Percentiles rank a stretch among this genome's conserved stretches.
These are phyloP conservation scores for Nomada goodeniana DNA, from an alignment of 2,888 invertebrate species.

Conservation along the genomic window DNA sequence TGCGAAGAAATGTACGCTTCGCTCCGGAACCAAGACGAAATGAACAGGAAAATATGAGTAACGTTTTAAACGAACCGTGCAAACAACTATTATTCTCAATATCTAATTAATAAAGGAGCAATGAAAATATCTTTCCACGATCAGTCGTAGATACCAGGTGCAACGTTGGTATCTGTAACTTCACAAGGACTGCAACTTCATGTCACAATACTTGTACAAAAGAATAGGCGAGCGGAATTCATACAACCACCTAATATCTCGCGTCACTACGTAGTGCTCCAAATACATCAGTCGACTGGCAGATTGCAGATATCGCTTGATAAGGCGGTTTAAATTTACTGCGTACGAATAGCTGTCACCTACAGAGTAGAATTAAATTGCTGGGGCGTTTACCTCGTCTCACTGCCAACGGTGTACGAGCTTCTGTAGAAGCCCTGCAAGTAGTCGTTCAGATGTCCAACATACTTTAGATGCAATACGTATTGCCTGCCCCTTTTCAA, in stretches of 20 bases:
- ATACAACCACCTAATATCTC: not conserved
- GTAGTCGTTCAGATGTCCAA: slow-evolving; percentile 90
- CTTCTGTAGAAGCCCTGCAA: slow-evolving; percentile 93
- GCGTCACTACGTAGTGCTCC: not conserved
- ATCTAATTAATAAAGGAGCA: too few species aligned
- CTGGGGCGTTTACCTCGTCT: slow-evolving; percentile 86
- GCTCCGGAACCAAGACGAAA: too few species aligned
- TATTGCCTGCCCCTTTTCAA: slow-evolving; percentile 88
- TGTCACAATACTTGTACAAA: too few species aligned
- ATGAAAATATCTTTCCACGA: too few species aligned
- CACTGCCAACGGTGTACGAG: slow-evolving; percentile 89
- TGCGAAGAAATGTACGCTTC: too few species aligned
- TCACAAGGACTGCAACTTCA: too few species aligned
- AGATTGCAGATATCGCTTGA: slow-evolving; percentile 8
- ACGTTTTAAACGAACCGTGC: too few species aligned
- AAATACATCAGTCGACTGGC: slow-evolving; percentile 12
- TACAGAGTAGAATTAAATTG: slow-evolving; percentile 32
- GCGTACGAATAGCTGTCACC: slow-evolving; percentile 16
- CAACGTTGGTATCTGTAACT: too few species aligned
- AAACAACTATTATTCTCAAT: too few species aligned
- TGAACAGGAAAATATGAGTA: too few species aligned
- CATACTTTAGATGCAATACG: slow-evolving; percentile 89
- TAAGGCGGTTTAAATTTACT: slow-evolving; percentile 11
- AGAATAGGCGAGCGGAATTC: too few species aligned
- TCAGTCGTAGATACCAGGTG: too few species aligned